These are phyloP conservation scores for Sinonovacula constricta DNA, from an alignment of 1,140 invertebrate genomes.

Conservation along the genomic window DNA sequence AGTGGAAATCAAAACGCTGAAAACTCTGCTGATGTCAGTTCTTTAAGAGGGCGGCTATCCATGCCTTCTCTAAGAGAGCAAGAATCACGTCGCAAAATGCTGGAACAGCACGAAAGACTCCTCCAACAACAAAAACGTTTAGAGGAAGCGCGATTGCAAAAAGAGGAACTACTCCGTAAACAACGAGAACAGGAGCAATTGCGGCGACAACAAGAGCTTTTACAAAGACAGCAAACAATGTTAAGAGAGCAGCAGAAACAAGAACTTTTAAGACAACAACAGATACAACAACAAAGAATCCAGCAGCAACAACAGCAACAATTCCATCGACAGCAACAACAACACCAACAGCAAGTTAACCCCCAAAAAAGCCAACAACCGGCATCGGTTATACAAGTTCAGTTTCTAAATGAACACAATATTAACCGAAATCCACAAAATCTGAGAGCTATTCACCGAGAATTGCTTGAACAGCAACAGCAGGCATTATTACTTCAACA, in stretches of 20 bases:
- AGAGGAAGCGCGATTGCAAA: neutral
- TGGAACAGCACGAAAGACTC: neutral
- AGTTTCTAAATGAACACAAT: no score
- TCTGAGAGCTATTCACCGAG: no score
- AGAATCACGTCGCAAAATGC: neutral
- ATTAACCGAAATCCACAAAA: no score
- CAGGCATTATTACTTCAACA: slow-evolving; percentile 7
- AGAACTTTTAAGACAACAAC: slow-evolving; percentile 14
- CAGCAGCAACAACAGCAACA: slow-evolving; percentile 27
- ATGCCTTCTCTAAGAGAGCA: no score
- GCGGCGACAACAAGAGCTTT: slow-evolving; percentile 1
- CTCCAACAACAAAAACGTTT: neutral
- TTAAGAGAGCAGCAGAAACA: no score
- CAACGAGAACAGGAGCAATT: neutral
- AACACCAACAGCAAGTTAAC: slow-evolving; percentile 22
- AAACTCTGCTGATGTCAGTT: no score
- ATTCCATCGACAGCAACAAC: slow-evolving; percentile 19
- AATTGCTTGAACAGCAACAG: no score
- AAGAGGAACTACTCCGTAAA: neutral
- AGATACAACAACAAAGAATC: neutral
- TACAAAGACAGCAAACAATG: no score
- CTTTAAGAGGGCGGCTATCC: no score
- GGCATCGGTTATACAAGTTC: no score
- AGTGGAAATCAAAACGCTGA: no score
- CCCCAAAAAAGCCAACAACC: slow-evolving; percentile 17